Evolutionary conservation across 2,888 invertebrate species (phyloP).

Genomic region (Caenorhabditis sulstoni): DNA sequence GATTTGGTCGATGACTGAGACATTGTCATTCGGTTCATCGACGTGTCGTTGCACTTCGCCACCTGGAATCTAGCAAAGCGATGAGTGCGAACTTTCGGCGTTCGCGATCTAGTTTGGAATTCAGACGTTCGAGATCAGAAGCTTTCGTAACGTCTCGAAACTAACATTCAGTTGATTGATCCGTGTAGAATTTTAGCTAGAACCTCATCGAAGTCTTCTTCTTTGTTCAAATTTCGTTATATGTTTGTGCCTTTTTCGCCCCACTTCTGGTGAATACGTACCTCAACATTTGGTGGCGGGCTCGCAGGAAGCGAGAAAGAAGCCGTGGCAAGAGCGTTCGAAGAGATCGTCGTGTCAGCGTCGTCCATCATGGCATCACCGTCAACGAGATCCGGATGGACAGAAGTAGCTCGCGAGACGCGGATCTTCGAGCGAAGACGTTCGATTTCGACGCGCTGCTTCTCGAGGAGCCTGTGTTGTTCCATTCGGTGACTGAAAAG

Average conservation of each 20-base stretch:
- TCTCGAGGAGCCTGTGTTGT: constrained; percentile 62
- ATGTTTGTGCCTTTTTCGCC: too few relatives aligned
- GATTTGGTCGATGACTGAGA: constrained; percentile 49
- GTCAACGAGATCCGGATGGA: constrained; percentile 40
- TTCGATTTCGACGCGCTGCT: constrained; percentile 64
- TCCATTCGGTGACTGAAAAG: constrained; percentile 60
- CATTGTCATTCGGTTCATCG: constrained; percentile 37
- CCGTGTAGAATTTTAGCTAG: too few relatives aligned
- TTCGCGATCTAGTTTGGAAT: not conserved
- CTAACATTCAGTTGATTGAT: too few relatives aligned
- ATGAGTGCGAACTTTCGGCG: not conserved
- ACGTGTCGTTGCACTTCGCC: constrained; percentile 8
- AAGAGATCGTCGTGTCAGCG: constrained; percentile 16
- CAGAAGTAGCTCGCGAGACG: constrained; percentile 42
- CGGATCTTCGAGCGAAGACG: constrained; percentile 51
- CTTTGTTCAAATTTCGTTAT: too few relatives aligned
- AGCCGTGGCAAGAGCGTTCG: constrained; percentile 6
- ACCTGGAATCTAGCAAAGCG: constrained; percentile 34
- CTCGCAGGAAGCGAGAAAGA: constrained; percentile 58
- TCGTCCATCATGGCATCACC: constrained; percentile 13
- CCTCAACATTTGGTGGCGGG: constrained; percentile 53
- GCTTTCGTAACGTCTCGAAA: too few relatives aligned
- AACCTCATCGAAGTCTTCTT: too few relatives aligned
- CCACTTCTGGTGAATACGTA: too few relatives aligned
- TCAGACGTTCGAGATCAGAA: not conserved